A percentile compares a stretch with the other conserved stretches of the same genome.
These are phyloP conservation scores for Cylas formicarius DNA, from an alignment of 1,140 invertebrate species.

Conservation along the genomic window DNA sequence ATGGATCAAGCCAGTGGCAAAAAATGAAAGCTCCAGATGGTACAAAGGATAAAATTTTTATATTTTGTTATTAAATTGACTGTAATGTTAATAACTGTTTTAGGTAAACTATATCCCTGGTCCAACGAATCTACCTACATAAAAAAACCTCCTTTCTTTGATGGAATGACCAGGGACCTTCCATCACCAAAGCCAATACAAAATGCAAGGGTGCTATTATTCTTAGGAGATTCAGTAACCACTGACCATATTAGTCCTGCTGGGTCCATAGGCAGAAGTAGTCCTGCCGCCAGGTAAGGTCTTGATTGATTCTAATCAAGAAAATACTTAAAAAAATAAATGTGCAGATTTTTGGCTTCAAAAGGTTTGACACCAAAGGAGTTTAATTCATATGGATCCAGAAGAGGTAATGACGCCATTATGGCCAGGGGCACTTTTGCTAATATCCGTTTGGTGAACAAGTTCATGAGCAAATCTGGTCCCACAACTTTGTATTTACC, in stretches of 20 bases:
- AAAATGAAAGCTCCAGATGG: constrained; percentile 68
- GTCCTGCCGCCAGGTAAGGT: constrained; percentile 68
- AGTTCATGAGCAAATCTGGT: constrained; percentile 75
- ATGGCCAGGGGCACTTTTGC: constrained; percentile 98
- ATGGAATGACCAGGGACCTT: constrained; percentile 53
- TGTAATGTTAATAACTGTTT: background rate
- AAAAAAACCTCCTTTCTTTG: constrained; percentile 95
- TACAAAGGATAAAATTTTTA: background rate
- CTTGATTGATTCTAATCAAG: background rate
- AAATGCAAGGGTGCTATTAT: constrained; percentile 71
- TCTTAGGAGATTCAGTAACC: constrained; percentile 91
- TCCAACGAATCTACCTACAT: constrained; percentile 89
- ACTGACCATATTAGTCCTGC: constrained; percentile 99
- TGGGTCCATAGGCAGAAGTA: constrained; percentile 91
- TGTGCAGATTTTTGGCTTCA: constrained; percentile 62
- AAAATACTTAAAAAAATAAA: too few relatives aligned
- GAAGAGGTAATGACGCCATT: constrained; percentile 92
- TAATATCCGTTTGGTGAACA: constrained; percentile 94
- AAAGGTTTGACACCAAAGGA: constrained; percentile 81
- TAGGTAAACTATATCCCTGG: constrained; percentile 81
- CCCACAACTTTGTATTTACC: constrained; percentile 86
- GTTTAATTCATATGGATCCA: constrained; percentile 96
- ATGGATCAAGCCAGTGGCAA: constrained; percentile 84
- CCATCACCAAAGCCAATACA: constrained; percentile 50
- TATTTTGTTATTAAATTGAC: constrained; percentile 6